Evolutionary conservation across 2,113 vertebrate genomes (phyloP).

Genomic region (Tragelaphus strepsiceros): DNA sequence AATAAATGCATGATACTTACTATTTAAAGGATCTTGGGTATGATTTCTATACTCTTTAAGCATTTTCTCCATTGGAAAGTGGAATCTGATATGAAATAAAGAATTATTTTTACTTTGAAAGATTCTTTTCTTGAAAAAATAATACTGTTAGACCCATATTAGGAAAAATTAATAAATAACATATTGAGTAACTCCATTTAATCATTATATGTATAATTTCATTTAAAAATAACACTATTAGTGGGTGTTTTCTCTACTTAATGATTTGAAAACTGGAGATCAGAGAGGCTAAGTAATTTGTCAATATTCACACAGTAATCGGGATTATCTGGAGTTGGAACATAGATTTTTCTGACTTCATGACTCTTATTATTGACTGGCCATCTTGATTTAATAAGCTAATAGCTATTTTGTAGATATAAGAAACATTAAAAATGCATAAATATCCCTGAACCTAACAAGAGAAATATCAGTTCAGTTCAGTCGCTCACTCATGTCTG

Average conservation of each 20-base stretch:
- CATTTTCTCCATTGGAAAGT: neutral
- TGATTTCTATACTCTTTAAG: neutral
- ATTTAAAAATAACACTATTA: conserved; percentile 4
- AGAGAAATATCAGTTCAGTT: neutral
- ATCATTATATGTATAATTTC: neutral
- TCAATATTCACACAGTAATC: neutral
- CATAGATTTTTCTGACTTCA: neutral
- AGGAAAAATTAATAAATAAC: conserved; percentile 12
- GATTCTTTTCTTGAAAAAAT: neutral
- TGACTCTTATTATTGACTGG: neutral
- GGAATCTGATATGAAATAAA: neutral
- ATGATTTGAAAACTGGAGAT: neutral
- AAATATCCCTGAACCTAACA: neutral
- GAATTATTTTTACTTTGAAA: neutral
- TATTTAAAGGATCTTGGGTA: neutral
- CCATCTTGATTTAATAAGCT: neutral
- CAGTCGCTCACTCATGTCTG: neutral
- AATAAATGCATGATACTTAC: neutral
- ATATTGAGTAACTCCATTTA: neutral
- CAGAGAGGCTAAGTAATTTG: neutral
- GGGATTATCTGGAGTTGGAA: neutral
- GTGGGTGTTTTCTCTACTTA: neutral
- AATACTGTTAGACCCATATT: neutral
- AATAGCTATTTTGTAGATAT: neutral
- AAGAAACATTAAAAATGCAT: neutral